A percentile compares a stretch with the other conserved stretches of the same genome.
These are phyloP conservation scores for Wiebesia pumilae DNA, from an alignment of 1,140 invertebrate genomes.

Conservation along the genomic window DNA sequence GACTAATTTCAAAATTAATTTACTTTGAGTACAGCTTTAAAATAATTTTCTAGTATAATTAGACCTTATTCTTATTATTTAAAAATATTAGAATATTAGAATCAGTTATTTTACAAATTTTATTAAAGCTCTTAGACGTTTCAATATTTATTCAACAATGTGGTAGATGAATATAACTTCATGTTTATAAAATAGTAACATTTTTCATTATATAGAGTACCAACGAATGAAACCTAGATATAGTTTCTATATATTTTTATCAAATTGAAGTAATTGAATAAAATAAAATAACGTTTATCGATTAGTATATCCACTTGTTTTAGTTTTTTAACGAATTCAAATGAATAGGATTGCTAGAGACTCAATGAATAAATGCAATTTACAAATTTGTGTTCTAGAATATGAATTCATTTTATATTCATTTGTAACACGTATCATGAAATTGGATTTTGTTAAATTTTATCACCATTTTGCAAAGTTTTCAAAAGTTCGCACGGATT, in stretches of 20 bases:
- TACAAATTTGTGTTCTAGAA: not conserved
- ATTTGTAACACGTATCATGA: not conserved
- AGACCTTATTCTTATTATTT: not conserved
- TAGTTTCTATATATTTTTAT: not conserved
- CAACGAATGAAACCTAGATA: too few species aligned
- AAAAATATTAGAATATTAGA: not conserved
- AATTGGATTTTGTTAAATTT: not conserved
- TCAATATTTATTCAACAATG: not conserved
- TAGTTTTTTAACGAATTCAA: too few species aligned
- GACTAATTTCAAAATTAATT: not conserved
- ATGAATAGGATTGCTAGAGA: too few species aligned
- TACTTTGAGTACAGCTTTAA: too few species aligned
- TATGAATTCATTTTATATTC: not conserved
- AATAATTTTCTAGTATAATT: too few species aligned
- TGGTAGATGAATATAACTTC: not conserved
- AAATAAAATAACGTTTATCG: not conserved
- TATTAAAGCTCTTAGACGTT: not conserved
- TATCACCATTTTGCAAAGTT: too few species aligned
- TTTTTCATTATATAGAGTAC: too few species aligned
- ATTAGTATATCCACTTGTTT: not conserved
- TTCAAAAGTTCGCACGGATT: too few species aligned
- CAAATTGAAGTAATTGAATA: not conserved
- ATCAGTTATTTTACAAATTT: not conserved
- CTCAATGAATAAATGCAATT: too few species aligned
- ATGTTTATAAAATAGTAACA: not conserved